Percentiles rank a stretch among this genome's conserved stretches.
phyloP scores from a whole-genome alignment of 92 coral and sea anemone species.

The Pocillopora meandrina region DNA sequence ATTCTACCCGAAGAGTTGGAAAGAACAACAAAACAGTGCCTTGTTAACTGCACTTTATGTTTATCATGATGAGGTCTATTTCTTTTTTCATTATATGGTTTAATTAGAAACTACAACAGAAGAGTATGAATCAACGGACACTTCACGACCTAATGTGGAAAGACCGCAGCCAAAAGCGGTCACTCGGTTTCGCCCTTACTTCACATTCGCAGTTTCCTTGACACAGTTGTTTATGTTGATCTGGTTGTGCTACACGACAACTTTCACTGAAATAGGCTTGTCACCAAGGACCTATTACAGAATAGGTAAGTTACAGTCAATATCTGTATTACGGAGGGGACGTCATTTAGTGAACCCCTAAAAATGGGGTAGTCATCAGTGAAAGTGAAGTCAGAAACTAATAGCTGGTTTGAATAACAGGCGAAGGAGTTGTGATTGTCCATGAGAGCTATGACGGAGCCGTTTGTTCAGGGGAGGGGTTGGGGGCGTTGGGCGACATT shows the following conservation, averaged over 20 bases:
- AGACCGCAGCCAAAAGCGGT: neutral
- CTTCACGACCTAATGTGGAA: neutral
- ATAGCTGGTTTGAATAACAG: no score
- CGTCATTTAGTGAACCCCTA: no score
- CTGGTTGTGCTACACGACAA: slow-evolving; percentile 40
- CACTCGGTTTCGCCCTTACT: slow-evolving; percentile 55
- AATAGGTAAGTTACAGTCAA: slow-evolving; percentile 15
- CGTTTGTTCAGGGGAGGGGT: no score
- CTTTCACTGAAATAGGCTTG: slow-evolving; percentile 41
- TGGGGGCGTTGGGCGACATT: no score
- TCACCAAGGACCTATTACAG: neutral
- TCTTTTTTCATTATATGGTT: neutral
- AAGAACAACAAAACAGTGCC: no score
- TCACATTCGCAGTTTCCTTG: slow-evolving; percentile 44
- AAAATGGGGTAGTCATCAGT: no score
- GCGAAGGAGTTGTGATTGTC: no score
- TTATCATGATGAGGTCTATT: neutral
- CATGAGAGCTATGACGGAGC: no score
- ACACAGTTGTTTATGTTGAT: slow-evolving; percentile 39
- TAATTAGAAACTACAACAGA: neutral
- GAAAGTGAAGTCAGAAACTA: no score
- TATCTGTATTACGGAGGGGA: no score
- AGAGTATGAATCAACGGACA: neutral
- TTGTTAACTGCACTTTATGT: no score
- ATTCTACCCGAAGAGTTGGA: no score